Conservation (phyloP, 2,888 invertebrate genomes). For the Nemotelus pantherinus region DNA sequence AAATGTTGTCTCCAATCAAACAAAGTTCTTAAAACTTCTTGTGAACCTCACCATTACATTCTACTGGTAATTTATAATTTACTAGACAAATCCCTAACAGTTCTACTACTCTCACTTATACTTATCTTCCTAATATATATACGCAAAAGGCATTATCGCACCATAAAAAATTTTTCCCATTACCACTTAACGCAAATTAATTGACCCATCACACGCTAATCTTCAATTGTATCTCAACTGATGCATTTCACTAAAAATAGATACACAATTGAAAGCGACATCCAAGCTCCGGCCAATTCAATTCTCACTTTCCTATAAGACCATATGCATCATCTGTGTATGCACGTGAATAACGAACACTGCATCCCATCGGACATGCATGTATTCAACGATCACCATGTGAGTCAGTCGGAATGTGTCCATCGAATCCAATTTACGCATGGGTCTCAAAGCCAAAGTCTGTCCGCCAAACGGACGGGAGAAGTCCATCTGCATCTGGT, state of each 20-base stretch:
- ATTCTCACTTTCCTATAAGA: slow-evolving; percentile 28
- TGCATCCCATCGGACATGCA: too few relatives aligned
- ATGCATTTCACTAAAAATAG: slow-evolving; percentile 25
- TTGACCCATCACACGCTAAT: slow-evolving; percentile 1
- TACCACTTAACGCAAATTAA: background rate
- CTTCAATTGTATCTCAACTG: background rate
- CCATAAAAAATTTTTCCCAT: too few relatives aligned
- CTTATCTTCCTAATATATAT: too few relatives aligned
- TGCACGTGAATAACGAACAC: too few relatives aligned
- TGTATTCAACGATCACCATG: too few relatives aligned
- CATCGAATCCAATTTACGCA: slow-evolving; percentile 25
- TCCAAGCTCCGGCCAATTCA: slow-evolving; percentile 4
- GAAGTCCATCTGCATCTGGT: slow-evolving; percentile 11
- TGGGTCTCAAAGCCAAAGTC: background rate
- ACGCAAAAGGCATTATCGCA: too few relatives aligned
- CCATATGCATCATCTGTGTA: background rate
- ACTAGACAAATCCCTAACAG: too few relatives aligned
- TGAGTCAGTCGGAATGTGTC: background rate
- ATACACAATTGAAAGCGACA: slow-evolving; percentile 12
- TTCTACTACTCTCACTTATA: too few relatives aligned
- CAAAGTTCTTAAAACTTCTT: too few relatives aligned
- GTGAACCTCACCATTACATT: too few relatives aligned
- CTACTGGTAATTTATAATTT: too few relatives aligned
- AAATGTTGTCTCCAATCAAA: too few relatives aligned
- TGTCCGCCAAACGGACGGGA: background rate